Percentiles rank a stretch among this genome's conserved stretches.
Evolutionary conservation across 53 echinoderm and acorn worm species (phyloP).

Genomic region (Paelopatides confundens): DNA sequence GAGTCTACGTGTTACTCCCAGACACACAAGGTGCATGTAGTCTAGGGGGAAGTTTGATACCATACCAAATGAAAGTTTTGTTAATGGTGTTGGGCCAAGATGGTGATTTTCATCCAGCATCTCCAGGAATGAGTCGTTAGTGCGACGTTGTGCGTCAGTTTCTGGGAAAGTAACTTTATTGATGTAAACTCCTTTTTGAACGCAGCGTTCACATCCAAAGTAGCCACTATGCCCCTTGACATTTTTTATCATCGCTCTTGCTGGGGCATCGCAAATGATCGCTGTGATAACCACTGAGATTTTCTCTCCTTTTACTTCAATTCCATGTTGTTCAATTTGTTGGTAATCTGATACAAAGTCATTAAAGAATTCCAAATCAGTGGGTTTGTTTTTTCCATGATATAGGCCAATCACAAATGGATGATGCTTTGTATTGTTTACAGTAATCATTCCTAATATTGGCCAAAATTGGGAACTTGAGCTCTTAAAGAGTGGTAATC

Average conservation of each 20-base stretch:
- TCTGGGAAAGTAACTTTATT: constrained; percentile 68
- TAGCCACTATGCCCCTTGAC: constrained; percentile 64
- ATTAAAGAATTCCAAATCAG: constrained; percentile 3
- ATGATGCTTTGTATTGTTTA: background rate
- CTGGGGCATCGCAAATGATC: constrained; percentile 67
- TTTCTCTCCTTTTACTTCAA: background rate
- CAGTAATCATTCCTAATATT: constrained; percentile 48
- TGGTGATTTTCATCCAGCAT: constrained; percentile 55
- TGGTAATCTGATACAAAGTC: constrained; percentile 38
- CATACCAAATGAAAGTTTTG: constrained; percentile 48
- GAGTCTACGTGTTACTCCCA: constrained; percentile 61
- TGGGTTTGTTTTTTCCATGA: constrained; percentile 29
- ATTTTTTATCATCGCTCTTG: constrained; percentile 60
- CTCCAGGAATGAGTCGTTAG: constrained; percentile 50
- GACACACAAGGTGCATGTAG: constrained; percentile 71
- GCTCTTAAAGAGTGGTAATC: constrained; percentile 56
- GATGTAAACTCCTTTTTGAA: constrained; percentile 50
- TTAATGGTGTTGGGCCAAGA: constrained; percentile 53
- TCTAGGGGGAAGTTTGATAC: constrained; percentile 66
- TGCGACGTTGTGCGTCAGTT: constrained; percentile 46
- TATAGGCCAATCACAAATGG: background rate
- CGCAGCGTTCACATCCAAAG: constrained; percentile 65
- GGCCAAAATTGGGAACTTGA: constrained; percentile 63
- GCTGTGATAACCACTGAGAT: constrained; percentile 6
- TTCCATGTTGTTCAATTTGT: background rate